Evolutionary conservation across 1,140 invertebrate genomes (phyloP).

Genomic region (Magallana angulata): DNA sequence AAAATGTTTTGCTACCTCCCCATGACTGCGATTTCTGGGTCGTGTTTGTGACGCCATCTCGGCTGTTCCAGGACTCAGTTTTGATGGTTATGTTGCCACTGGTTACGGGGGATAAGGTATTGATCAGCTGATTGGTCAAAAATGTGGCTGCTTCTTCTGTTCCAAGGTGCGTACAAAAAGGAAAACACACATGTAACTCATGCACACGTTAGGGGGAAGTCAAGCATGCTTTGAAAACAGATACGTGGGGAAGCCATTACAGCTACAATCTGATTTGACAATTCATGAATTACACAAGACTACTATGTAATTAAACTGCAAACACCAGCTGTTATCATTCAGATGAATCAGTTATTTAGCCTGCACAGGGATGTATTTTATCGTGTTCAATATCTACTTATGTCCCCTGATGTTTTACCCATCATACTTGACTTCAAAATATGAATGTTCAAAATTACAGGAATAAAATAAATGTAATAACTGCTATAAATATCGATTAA

Average conservation of each 20-base stretch:
- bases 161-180: conserved; percentile 39
- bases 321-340: too few relatives aligned
- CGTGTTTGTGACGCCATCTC: conserved; percentile 69
- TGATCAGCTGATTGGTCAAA: conserved; percentile 70
- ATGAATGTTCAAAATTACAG: not conserved
- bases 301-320: too few relatives aligned
- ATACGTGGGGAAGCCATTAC: not conserved
- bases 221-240: conserved; percentile 23
- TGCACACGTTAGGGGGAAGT: conserved; percentile 24
- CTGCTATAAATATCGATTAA: too few relatives aligned
- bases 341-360: too few relatives aligned
- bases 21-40: conserved; percentile 73
- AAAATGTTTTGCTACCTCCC: conserved; percentile 70
- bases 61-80: conserved; percentile 75
- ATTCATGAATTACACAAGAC: too few relatives aligned
- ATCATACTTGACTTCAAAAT: conserved; percentile 26
- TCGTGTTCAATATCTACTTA: too few relatives aligned
- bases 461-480: too few relatives aligned
- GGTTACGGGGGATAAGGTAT: conserved; percentile 61
- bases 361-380: too few relatives aligned
- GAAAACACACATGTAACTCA: conserved; percentile 43
- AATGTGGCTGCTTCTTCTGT: conserved; percentile 70
- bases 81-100: conserved; percentile 72
- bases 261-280: not conserved
- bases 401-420: not conserved